phyloP scores from a whole-genome alignment of 2,113 vertebrate species.

The Sinocyclocheilus maitianheensis region DNA sequence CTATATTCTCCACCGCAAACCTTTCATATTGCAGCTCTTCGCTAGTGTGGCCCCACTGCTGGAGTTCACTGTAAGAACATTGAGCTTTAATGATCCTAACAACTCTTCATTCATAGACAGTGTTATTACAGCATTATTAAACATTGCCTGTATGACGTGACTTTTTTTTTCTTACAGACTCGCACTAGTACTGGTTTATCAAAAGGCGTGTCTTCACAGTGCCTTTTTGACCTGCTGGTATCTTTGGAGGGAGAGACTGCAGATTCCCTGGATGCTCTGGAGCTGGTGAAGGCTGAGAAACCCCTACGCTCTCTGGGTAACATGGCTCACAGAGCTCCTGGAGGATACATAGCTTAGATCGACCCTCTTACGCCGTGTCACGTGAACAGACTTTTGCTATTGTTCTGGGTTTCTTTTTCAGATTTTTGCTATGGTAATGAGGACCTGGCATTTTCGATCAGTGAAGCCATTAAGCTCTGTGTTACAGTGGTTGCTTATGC shows the following conservation, averaged over 20 bases:
- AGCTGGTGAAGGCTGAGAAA: conserved; percentile 96
- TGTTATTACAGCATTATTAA: background rate
- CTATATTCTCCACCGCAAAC: conserved; percentile 96
- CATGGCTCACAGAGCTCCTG: background rate
- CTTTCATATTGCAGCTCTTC: conserved; percentile 94
- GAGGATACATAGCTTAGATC: background rate
- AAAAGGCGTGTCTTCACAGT: conserved; percentile 96
- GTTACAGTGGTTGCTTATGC: conserved; percentile 97
- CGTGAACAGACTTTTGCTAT: background rate
- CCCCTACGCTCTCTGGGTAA: conserved; percentile 95
- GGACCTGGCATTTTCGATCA: conserved; percentile 93
- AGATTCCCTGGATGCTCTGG: conserved; percentile 90
- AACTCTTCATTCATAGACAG: background rate
- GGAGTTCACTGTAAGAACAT: conserved; percentile 88
- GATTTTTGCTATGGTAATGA: conserved; percentile 99
- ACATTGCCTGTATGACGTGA: background rate
- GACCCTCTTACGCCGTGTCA: background rate
- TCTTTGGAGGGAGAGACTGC: conserved; percentile 92
- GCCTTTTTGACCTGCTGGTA: conserved; percentile 93
- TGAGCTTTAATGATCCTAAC: background rate
- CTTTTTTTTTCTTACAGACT: conserved; percentile 62
- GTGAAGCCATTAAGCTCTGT: conserved; percentile 95
- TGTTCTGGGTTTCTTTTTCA: conserved; percentile 60
- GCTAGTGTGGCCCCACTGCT: conserved; percentile 95
- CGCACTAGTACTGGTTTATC: conserved; percentile 80